Evolutionary conservation across 2,888 invertebrate species (phyloP).

Genomic region (Pterobdella sp.): DNA sequence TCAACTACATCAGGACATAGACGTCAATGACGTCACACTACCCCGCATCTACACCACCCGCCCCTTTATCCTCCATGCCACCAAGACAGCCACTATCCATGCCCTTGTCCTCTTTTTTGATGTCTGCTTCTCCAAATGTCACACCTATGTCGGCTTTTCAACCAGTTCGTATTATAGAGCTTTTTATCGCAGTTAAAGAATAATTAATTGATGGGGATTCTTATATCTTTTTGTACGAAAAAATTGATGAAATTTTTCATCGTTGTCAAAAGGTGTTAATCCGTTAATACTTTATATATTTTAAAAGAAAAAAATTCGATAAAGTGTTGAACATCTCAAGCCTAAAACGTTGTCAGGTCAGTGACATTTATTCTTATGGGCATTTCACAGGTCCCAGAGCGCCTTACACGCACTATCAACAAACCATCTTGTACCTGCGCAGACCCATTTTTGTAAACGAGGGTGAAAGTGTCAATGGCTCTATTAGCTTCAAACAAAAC

Average conservation of each 20-base stretch:
- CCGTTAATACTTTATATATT: too few relatives aligned
- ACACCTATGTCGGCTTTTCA: conserved; percentile 4
- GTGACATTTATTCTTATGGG: too few relatives aligned
- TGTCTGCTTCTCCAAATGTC: conserved; percentile 10
- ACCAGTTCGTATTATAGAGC: neutral
- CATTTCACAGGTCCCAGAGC: conserved; percentile 2
- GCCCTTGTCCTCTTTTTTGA: conserved; percentile 12
- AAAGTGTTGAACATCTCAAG: too few relatives aligned
- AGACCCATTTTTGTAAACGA: neutral
- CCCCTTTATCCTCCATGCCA: neutral
- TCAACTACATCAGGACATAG: conserved; percentile 3
- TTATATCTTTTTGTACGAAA: too few relatives aligned
- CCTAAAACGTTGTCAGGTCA: too few relatives aligned
- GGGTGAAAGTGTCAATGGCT: neutral
- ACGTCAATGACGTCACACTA: neutral
- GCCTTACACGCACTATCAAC: conserved; percentile 11
- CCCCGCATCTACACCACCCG: neutral
- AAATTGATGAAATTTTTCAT: too few relatives aligned
- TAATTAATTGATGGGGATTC: too few relatives aligned
- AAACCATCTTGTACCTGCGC: neutral
- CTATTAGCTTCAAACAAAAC: neutral
- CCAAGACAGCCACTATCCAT: neutral
- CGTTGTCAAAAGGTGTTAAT: too few relatives aligned
- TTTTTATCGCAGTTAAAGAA: too few relatives aligned
- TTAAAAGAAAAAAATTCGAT: too few relatives aligned